A percentile compares a stretch with the other conserved stretches of the same genome.
These are phyloP conservation scores for Hippocampus mohnikei DNA, from an alignment of 2,113 vertebrate genomes.

Conservation along the genomic window DNA sequence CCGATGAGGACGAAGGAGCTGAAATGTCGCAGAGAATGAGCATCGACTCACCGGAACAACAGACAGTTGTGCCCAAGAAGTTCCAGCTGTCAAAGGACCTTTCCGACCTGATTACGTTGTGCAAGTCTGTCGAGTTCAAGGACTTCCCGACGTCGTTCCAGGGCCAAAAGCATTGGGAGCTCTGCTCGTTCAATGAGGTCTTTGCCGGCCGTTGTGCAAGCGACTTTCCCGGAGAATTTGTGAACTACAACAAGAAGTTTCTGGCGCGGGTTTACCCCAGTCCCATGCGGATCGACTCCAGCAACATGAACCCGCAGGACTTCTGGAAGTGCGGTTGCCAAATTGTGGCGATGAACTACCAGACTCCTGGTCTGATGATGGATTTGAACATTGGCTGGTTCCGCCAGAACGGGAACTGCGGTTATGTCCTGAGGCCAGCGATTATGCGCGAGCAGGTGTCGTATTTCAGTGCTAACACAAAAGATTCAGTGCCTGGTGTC, in stretches of 20 bases:
- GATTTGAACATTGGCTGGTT: slow-evolving; percentile 98
- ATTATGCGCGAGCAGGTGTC: slow-evolving; percentile 98
- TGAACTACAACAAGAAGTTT: slow-evolving; percentile 97
- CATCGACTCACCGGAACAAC: slow-evolving; percentile 79
- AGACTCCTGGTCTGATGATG: slow-evolving; percentile 97
- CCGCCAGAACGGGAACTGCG: slow-evolving; percentile 93
- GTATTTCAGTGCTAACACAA: slow-evolving; percentile 96
- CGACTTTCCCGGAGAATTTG: slow-evolving; percentile 93
- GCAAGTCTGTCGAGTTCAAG: slow-evolving; percentile 92
- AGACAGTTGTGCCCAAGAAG: slow-evolving; percentile 75
- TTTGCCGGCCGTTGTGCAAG: slow-evolving; percentile 88
- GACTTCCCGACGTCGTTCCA: slow-evolving; percentile 92
- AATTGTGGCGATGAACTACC: slow-evolving; percentile 98
- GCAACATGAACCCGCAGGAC: slow-evolving; percentile 99
- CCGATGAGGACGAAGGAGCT: slow-evolving; percentile 93
- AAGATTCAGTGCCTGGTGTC: slow-evolving; percentile 94
- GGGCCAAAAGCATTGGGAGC: slow-evolving; percentile 94
- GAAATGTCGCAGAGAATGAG: slow-evolving; percentile 91
- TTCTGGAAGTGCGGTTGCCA: slow-evolving; percentile 99
- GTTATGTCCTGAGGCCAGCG: slow-evolving; percentile 90
- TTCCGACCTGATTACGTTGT: slow-evolving; percentile 91
- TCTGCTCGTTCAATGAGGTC: slow-evolving; percentile 96
- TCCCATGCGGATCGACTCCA: slow-evolving; percentile 97
- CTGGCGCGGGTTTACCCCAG: slow-evolving; percentile 90
- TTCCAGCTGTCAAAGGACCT: slow-evolving; percentile 94